These are phyloP conservation scores for Mugil cephalus DNA, from an alignment of 2,113 vertebrate genomes.

Conservation along the genomic window DNA sequence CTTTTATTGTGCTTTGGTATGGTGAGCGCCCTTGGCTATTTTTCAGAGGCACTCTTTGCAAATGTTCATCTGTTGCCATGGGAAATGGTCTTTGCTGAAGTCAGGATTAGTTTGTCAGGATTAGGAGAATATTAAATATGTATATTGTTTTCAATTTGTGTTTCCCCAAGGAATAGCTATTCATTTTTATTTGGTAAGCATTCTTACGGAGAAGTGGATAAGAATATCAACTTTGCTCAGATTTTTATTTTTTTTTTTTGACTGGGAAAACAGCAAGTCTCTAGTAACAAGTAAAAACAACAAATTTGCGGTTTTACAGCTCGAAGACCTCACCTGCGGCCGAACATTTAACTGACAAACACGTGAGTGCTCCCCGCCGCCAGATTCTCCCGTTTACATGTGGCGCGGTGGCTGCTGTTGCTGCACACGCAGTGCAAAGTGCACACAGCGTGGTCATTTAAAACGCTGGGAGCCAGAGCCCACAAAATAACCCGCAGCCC, in stretches of 20 bases:
- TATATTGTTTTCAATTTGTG: background rate
- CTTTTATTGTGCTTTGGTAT: constrained; percentile 38
- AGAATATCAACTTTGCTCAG: background rate
- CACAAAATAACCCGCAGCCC: constrained; percentile 24
- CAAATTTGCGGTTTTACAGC: too few species aligned
- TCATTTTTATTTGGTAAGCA: too few species aligned
- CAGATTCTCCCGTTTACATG: background rate
- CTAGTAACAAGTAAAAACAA: too few species aligned
- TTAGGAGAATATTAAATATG: background rate
- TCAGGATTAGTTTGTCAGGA: background rate
- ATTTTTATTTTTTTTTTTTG: too few species aligned
- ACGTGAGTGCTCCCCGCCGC: background rate
- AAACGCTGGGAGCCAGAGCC: constrained; percentile 16
- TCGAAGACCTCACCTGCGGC: too few species aligned
- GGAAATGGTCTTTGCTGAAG: constrained; percentile 4
- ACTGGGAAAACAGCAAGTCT: background rate
- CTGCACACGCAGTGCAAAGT: background rate
- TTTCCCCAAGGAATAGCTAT: background rate
- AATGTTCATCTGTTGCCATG: background rate
- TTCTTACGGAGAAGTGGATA: background rate
- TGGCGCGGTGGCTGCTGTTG: background rate
- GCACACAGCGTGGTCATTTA: background rate
- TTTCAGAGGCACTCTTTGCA: constrained; percentile 21
- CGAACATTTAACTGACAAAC: background rate
- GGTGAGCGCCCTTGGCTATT: constrained; percentile 27